Percentiles rank a stretch among this genome's conserved stretches.
These are phyloP conservation scores for Typhlichthys eigenmanni DNA, from an alignment of 2,797 vertebrate species.

Conservation along the genomic window DNA sequence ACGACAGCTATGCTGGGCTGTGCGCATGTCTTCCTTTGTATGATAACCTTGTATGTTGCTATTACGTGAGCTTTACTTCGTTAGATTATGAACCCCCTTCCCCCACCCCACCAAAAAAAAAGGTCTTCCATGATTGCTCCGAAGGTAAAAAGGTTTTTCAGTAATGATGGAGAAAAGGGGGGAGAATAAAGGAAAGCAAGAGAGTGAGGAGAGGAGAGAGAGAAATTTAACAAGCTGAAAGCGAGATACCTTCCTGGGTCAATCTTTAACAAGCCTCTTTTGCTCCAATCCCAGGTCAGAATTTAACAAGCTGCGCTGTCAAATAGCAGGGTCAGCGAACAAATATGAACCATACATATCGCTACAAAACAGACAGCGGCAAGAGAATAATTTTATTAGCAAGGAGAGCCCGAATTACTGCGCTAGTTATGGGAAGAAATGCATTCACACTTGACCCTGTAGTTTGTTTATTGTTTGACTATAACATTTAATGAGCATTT, in stretches of 20 bases:
- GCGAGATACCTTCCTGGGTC: conserved; percentile 48
- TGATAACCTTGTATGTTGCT: no score
- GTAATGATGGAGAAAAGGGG: conserved; percentile 13
- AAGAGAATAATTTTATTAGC: conserved; percentile 33
- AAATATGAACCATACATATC: conserved; percentile 11
- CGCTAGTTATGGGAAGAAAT: conserved; percentile 51
- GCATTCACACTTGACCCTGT: conserved; percentile 48
- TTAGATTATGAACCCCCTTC: no score
- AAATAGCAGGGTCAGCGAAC: conserved; percentile 32
- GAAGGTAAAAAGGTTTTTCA: neutral
- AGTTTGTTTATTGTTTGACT: conserved; percentile 47
- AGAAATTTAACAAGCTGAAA: conserved; percentile 10
- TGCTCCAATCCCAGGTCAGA: conserved; percentile 54
- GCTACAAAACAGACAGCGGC: conserved; percentile 26
- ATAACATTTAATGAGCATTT: conserved; percentile 65
- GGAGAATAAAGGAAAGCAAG: conserved; percentile 8
- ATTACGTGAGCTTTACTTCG: no score
- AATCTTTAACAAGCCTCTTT: conserved; percentile 58
- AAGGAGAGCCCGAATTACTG: conserved; percentile 36
- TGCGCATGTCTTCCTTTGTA: no score
- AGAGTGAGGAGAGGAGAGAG: neutral
- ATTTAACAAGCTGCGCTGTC: conserved; percentile 55
- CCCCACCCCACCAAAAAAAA: no score
- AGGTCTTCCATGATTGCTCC: no score
- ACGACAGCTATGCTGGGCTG: conserved; percentile 36